Conservation (phyloP, 2,888 invertebrate species). For the Temnothorax unifasciatus region DNA sequence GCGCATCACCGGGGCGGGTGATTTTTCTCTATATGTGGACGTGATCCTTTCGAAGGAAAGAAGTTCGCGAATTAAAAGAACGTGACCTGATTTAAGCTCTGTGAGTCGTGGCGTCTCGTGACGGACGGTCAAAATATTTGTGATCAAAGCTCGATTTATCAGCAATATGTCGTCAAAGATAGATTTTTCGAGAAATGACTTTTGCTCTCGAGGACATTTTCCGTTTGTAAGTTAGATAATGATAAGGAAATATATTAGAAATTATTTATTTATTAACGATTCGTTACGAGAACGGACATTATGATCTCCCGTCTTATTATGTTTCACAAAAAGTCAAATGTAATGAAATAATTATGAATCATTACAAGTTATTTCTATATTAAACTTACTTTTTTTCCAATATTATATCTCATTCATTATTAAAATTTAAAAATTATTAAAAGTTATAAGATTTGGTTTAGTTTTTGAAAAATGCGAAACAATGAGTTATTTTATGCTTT, state of each 20-base stretch:
- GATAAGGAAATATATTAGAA: neutral
- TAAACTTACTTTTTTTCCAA: neutral
- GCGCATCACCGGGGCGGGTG: constrained; percentile 69
- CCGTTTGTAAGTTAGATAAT: neutral
- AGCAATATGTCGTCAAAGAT: neutral
- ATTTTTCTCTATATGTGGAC: neutral
- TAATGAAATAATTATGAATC: neutral
- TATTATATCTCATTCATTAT: neutral
- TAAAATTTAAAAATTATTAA: neutral
- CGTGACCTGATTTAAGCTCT: neutral
- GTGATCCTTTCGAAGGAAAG: neutral
- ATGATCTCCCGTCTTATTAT: neutral
- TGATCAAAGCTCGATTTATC: constrained; percentile 13
- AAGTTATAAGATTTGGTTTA: neutral
- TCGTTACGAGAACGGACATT: neutral
- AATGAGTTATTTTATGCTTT: neutral
- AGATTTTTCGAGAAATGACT: neutral
- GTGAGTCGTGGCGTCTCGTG: neutral
- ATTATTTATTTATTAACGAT: constrained; percentile 1
- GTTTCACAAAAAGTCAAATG: neutral
- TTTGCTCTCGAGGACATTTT: neutral
- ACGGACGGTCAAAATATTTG: constrained; percentile 1
- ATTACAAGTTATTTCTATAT: neutral
- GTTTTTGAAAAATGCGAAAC: neutral
- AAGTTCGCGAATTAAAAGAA: neutral